phyloP scores from a whole-genome alignment of 2,797 vertebrate genomes.

The Nyctalus aviator region DNA sequence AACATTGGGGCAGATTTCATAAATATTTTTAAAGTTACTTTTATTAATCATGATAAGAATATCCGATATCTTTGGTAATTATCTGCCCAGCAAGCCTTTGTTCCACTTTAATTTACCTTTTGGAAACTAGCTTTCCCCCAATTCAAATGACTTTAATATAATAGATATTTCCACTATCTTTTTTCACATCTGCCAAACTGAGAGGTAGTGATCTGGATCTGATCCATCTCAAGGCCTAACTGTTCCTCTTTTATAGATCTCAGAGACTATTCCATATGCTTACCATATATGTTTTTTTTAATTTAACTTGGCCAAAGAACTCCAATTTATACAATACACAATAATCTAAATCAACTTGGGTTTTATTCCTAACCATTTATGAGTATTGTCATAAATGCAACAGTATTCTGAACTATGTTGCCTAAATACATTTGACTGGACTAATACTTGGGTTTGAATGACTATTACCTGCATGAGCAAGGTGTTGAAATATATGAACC shows the following conservation, averaged over 20 bases:
- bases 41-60: background rate
- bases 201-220: background rate
- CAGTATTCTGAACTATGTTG: background rate
- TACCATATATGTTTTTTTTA: background rate
- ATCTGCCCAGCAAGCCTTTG: background rate
- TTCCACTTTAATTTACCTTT: slow-evolving; percentile 5
- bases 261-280: background rate
- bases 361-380: slow-evolving; percentile 32
- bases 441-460: background rate
- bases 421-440: background rate
- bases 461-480: background rate
- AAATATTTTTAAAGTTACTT: background rate
- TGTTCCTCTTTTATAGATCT: background rate
- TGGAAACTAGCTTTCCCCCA: background rate
- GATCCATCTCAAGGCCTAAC: background rate
- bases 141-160: slow-evolving; percentile 10
- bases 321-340: background rate
- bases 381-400: background rate
- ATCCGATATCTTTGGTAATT: background rate
- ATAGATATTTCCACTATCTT: background rate
- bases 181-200: background rate
- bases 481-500: slow-evolving; percentile 16
- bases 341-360: slow-evolving; percentile 14
- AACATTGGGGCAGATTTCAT: background rate
- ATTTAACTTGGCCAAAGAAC: slow-evolving; percentile 1